phyloP scores from a whole-genome alignment of 2,797 vertebrate species.

The Miichthys miiuy region DNA sequence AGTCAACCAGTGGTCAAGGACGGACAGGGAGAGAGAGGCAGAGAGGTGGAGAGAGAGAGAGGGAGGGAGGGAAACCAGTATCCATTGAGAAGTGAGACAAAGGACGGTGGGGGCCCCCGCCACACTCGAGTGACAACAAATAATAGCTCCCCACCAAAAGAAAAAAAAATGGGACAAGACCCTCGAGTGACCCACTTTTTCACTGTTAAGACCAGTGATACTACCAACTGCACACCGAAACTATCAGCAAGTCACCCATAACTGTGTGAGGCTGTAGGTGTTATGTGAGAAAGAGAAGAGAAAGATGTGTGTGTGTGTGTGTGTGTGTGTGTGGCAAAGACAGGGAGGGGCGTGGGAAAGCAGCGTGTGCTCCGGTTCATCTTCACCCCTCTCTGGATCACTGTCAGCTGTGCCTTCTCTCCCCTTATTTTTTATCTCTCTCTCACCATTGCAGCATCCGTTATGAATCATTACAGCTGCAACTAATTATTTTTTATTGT shows the following conservation, averaged over 20 bases:
- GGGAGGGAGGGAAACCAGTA: slow-evolving; percentile 44
- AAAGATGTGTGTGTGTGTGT: slow-evolving; percentile 36
- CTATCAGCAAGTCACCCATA: slow-evolving; percentile 44
- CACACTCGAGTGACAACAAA: slow-evolving; percentile 74
- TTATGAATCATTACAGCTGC: background rate
- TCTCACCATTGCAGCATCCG: slow-evolving; percentile 3
- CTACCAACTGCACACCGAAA: slow-evolving; percentile 29
- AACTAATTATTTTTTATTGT: background rate
- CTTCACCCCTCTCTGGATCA: slow-evolving; percentile 43
- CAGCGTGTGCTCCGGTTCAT: slow-evolving; percentile 60
- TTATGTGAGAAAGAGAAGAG: slow-evolving; percentile 1
- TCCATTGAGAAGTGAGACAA: slow-evolving; percentile 68
- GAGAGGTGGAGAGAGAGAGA: background rate
- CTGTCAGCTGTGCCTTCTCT: slow-evolving; percentile 27
- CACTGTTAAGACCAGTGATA: slow-evolving; percentile 48
- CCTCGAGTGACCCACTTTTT: slow-evolving; percentile 74
- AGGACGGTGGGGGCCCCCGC: slow-evolving; percentile 46
- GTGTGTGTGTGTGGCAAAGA: slow-evolving; percentile 37
- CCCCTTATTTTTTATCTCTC: background rate
- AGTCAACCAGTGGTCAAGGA: slow-evolving; percentile 71
- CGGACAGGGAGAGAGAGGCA: slow-evolving; percentile 19
- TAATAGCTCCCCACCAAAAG: slow-evolving; percentile 61
- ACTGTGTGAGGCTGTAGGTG: slow-evolving; percentile 33
- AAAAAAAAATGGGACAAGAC: slow-evolving; percentile 58
- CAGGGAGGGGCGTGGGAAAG: slow-evolving; percentile 69